These are phyloP conservation scores for Nasalis larvatus DNA, from an alignment of 2,113 vertebrate species.

Conservation along the genomic window DNA sequence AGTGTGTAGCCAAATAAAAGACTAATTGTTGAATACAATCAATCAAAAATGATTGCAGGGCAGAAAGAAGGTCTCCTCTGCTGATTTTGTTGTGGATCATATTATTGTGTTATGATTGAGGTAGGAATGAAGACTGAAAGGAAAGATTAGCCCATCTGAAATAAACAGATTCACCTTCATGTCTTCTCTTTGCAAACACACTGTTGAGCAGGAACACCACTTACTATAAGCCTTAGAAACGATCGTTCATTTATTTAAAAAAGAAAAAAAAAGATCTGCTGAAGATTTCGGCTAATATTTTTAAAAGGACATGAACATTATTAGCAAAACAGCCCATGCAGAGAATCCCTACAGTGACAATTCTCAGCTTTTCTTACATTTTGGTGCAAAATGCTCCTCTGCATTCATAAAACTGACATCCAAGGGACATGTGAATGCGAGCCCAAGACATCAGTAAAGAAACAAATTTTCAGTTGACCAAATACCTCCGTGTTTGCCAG, in stretches of 20 bases:
- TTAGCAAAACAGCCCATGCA: constrained; percentile 62
- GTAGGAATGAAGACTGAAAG: constrained; percentile 54
- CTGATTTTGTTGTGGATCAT: constrained; percentile 85
- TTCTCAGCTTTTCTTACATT: constrained; percentile 71
- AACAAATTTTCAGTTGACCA: constrained; percentile 66
- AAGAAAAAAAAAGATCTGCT: neutral
- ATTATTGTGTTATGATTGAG: constrained; percentile 82
- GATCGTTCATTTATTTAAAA: neutral
- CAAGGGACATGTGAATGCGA: constrained; percentile 52
- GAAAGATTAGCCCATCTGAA: neutral
- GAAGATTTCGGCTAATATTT: constrained; percentile 65
- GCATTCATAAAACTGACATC: constrained; percentile 44
- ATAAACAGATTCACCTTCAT: constrained; percentile 78
- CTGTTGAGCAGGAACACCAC: constrained; percentile 50
- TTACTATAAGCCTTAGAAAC: constrained; percentile 36
- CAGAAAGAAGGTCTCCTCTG: constrained; percentile 84
- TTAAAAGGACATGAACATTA: constrained; percentile 51
- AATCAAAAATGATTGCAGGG: constrained; percentile 92
- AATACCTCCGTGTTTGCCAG: constrained; percentile 70
- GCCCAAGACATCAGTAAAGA: constrained; percentile 54
- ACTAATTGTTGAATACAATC: constrained; percentile 95
- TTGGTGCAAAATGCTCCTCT: constrained; percentile 25
- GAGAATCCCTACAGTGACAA: constrained; percentile 39
- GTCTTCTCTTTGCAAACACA: constrained; percentile 48
- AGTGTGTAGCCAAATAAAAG: constrained; percentile 96